These are phyloP conservation scores for Flabesymbios commensalis DNA, from an alignment of 2,888 invertebrate species.

Conservation along the genomic window DNA sequence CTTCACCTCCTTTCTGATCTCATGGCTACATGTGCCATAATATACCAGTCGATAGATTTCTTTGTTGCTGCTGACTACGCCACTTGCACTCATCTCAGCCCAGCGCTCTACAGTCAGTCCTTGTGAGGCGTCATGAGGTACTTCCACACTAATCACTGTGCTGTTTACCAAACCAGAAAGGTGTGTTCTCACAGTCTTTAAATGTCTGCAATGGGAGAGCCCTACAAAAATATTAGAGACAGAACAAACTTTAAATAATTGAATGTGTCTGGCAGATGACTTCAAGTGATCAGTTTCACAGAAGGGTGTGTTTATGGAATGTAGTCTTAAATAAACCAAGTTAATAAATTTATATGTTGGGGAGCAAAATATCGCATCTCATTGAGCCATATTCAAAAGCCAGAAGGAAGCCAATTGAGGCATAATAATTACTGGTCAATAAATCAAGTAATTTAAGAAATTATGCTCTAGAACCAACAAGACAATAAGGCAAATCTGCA, in stretches of 20 bases:
- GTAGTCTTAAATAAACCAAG: too few relatives aligned
- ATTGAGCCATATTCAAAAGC: too few relatives aligned
- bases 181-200: slow-evolving; percentile 90
- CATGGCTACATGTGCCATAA: slow-evolving; percentile 82
- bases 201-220: slow-evolving; percentile 90
- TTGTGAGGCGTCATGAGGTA: slow-evolving; percentile 46
- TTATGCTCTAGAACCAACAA: too few relatives aligned
- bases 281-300: too few relatives aligned
- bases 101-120: slow-evolving; percentile 76
- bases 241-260: not conserved
- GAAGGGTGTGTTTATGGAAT: too few relatives aligned
- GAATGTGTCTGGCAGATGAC: too few relatives aligned
- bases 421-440: too few relatives aligned
- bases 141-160: slow-evolving; percentile 47
- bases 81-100: slow-evolving; percentile 68
- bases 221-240: slow-evolving; percentile 54
- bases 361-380: too few relatives aligned
- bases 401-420: too few relatives aligned
- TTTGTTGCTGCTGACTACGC: slow-evolving; percentile 40
- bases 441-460: too few relatives aligned
- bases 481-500: too few relatives aligned
- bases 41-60: slow-evolving; percentile 85
- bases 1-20: slow-evolving; percentile 59
- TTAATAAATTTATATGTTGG: too few relatives aligned
- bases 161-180: slow-evolving; percentile 82